phyloP scores from a whole-genome alignment of 1,140 invertebrate genomes.

The Plutomurus gul region DNA sequence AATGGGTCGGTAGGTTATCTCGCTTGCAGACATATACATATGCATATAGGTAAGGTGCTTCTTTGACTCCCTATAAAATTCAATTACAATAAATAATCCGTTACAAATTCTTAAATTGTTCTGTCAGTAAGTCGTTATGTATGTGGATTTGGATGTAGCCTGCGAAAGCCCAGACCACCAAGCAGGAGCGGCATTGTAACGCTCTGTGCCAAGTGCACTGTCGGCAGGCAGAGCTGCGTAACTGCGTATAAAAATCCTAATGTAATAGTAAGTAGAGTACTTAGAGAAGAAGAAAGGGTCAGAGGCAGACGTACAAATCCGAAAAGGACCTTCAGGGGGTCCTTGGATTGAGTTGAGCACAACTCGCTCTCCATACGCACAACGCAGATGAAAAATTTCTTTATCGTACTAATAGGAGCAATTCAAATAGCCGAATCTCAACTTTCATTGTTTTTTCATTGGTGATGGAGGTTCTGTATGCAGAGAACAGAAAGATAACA shows the following conservation, averaged over 20 bases:
- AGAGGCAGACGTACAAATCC: too few relatives aligned
- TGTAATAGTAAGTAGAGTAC: not conserved
- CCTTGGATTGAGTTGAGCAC: not conserved
- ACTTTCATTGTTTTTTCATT: conserved; percentile 16
- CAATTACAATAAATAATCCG: not conserved
- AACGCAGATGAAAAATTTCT: too few relatives aligned
- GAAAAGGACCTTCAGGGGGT: conserved; percentile 14
- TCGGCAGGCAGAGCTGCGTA: too few relatives aligned
- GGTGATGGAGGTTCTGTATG: not conserved
- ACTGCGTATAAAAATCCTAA: not conserved
- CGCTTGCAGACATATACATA: not conserved
- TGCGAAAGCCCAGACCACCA: conserved; percentile 9
- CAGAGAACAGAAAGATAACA: conserved; percentile 11
- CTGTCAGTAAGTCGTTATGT: not conserved
- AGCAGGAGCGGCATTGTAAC: not conserved
- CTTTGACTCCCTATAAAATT: not conserved
- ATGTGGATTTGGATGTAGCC: too few relatives aligned
- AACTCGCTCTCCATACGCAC: not conserved
- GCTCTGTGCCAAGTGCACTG: too few relatives aligned
- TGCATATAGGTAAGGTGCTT: not conserved
- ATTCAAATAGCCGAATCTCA: not conserved
- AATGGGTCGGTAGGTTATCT: not conserved
- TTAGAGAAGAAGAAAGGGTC: not conserved
- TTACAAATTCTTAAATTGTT: conserved; percentile 21
- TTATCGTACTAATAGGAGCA: not conserved